Evolutionary conservation across 2,797 vertebrate species (phyloP).

Genomic region (Masticophis lateralis): DNA sequence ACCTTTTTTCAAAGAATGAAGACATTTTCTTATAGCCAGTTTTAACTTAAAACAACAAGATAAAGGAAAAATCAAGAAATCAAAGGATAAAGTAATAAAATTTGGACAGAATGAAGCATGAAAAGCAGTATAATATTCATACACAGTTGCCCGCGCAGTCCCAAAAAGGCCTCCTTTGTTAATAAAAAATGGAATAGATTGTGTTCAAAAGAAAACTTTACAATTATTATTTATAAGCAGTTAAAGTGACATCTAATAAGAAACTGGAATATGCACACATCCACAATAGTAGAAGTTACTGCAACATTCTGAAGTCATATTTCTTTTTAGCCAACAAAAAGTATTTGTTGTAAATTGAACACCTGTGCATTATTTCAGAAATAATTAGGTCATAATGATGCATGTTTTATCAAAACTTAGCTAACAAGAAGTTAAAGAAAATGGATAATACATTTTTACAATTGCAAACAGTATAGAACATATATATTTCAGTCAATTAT

Average conservation of each 20-base stretch:
- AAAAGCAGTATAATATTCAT: background rate
- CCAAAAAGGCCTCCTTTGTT: background rate
- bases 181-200: background rate
- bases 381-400: background rate
- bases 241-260: background rate
- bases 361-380: background rate
- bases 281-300: background rate
- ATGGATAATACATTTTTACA: background rate
- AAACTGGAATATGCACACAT: background rate
- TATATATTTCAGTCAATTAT: background rate
- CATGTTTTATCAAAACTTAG: background rate
- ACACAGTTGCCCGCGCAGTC: background rate
- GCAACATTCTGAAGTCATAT: background rate
- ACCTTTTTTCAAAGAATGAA: background rate
- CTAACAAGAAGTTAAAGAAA: background rate
- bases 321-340: background rate
- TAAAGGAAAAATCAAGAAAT: background rate
- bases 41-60: background rate
- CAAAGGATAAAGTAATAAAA: background rate
- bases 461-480: background rate
- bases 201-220: background rate
- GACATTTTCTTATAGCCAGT: background rate
- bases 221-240: background rate
- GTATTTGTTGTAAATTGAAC: background rate
- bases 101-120: background rate